Evolutionary conservation across 2,888 invertebrate species (phyloP), one percentile per base, ranked within the genome.

Genomic region (Panopea generosa): DNA sequence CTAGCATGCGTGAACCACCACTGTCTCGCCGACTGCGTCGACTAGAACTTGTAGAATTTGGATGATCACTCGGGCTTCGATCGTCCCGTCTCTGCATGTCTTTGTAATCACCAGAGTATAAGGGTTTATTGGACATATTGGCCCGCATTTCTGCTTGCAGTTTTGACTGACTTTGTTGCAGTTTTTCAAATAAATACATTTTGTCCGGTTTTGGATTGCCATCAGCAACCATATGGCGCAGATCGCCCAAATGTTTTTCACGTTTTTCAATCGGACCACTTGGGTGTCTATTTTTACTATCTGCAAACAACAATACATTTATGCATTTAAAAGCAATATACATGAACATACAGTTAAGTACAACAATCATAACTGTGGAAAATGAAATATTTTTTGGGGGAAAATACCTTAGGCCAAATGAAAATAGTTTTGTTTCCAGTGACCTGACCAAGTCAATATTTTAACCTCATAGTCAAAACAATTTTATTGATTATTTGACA

Each of bases 201-300:
- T 85, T 85, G 72, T 86, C 86, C n/a, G 86, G 84, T 66, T 86
- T 86, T 50, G 82, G 83, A 67, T 81, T 81, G 26, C 77, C 60
- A 47, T 81, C 81, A 14, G 66, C 77, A 55, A 81, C 81, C 74
- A 81, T 66, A 49, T 77, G 81, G 49, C 74, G 71, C 20, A 81
- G 61, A 38, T 75, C 77, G 52, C 77, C 77, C 57, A 81, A 66
- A 43, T 77, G 69, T 72, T 81, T 81, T 55, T 81, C 81, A 45
- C 81, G 71, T 69, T 81, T 81, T 75, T 77, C 77, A 57, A 69
- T 47, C 47, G 72, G 53, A 29, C 81, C 81, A 69, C 81, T 81
- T 50, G 81, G 38, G 24, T 81, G 81, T 66, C 81, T 59, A 47
- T 62, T 66, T 69, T 69, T 81, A 62, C 49, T 56, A 47, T 81